Base-by-base conservation (phyloP, 2,888 invertebrate species). In the Drosophila anomalata region DNA sequence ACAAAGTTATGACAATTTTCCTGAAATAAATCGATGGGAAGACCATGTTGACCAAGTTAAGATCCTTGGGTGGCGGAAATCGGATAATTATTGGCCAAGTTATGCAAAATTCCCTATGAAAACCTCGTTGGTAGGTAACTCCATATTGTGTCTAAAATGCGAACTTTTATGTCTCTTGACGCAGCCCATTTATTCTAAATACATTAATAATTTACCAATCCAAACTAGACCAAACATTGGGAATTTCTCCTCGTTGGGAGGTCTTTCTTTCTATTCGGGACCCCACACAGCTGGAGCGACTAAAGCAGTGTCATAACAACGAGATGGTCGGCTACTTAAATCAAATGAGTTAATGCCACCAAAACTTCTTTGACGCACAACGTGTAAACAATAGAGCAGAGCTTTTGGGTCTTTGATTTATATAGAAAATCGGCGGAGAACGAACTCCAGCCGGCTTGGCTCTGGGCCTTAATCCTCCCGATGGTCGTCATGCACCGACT, bases 271-370 rank as follows among this genome's bases (percentile, higher is more conserved):
- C 11, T 6, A 5, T 9, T 44, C 0, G 44, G 56, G 76, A 75
- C 81, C 85, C 33, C 81, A 81, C 76, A 84, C 68, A 60, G 14
- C 2, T 3, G 26, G 14, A 31, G 53, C 53, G 54, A 50, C 61
- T 53, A 71, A 50, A 26, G 73, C 48, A 47, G 61, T 81, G 81
- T 78, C 81, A 84, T 81, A 84, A 78, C 69, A 75, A 26, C 52
- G 44, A 6, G 48, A 72, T 65, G 41, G 42, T 41, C 52, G 39
- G 73, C 82, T 80, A 82, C 79, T 80, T 80, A 86, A 86, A 75
- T 83, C 82, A 74, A 83, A 86, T 84, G 80, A 86, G 76, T 75
- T 75, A 76, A 75, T 78, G 83, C 83, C 83, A 78, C 86, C 74
- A 86, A 83, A 78, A 65, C 71, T 70, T 75, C 73, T 47, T 60